A percentile compares a stretch with the other conserved stretches of the same genome.
phyloP scores from a whole-genome alignment of 2,113 vertebrate genomes.

The Pteronura brasiliensis region DNA sequence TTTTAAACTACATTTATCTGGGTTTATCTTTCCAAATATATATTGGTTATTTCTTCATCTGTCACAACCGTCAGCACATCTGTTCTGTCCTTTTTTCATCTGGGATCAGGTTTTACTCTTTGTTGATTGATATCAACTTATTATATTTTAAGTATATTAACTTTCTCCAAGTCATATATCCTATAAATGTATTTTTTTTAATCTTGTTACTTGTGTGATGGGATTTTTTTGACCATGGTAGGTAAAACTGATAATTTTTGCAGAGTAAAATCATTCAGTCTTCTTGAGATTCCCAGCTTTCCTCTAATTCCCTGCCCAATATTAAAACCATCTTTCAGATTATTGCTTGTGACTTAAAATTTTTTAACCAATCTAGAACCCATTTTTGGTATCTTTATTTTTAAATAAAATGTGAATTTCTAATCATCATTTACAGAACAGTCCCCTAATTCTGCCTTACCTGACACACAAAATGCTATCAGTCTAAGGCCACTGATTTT shows the following conservation, averaged over 20 bases:
- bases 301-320: fast-evolving
- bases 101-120: not conserved
- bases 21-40: not conserved
- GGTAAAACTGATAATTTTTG: not conserved
- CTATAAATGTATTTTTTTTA: not conserved
- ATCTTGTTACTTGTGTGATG: not conserved
- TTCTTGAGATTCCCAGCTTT: not conserved
- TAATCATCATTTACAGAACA: not conserved
- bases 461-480: not conserved
- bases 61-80: not conserved
- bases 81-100: not conserved
- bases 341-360: no score
- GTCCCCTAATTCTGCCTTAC: not conserved
- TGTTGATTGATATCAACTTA: not conserved
- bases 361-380: not conserved
- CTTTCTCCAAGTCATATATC: not conserved
- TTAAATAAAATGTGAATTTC: not conserved
- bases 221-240: not conserved
- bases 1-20: not conserved
- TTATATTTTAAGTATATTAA: not conserved
- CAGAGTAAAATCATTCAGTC: not conserved
- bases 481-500: not conserved
- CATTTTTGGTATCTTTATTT: not conserved
- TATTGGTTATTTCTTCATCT: not conserved
- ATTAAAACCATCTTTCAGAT: not conserved